Conservation (phyloP, 1,140 invertebrate species). For the Monomorium pharaonis region DNA sequence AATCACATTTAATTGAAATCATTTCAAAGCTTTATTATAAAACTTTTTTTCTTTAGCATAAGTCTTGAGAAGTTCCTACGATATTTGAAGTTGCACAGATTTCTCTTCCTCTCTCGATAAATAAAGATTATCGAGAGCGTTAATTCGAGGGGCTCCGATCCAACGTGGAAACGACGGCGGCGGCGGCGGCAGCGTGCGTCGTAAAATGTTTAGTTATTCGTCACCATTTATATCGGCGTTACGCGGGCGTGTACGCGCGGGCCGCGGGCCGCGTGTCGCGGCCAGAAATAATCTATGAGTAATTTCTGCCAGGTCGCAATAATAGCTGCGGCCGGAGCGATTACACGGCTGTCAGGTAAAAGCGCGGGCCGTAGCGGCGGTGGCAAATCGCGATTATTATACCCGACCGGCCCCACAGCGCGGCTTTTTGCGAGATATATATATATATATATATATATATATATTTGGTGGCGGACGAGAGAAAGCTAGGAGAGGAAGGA, state of each 20-base stretch:
- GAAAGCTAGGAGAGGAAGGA: not conserved
- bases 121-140: constrained; percentile 2
- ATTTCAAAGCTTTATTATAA: too few relatives aligned
- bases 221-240: constrained; percentile 67
- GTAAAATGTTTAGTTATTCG: constrained; percentile 75
- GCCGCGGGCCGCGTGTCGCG: constrained; percentile 50
- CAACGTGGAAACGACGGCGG: constrained; percentile 5
- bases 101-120: not conserved
- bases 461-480: not conserved
- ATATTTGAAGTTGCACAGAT: not conserved
- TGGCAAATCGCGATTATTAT: constrained; percentile 50
- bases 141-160: not conserved
- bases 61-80: not conserved
- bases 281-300: constrained; percentile 73
- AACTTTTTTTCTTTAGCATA: too few relatives aligned
- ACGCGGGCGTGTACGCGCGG: constrained; percentile 33
- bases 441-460: too few relatives aligned
- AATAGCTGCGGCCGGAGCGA: constrained; percentile 66
- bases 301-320: constrained; percentile 72
- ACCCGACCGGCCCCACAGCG: not conserved
- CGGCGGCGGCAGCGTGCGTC: constrained; percentile 51
- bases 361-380: constrained; percentile 32
- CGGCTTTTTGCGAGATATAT: constrained; percentile 43
- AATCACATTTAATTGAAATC: too few relatives aligned
- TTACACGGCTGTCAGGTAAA: constrained; percentile 60